Conservation (phyloP, 2,797 vertebrate genomes). For the Sebastes steindachneri region DNA sequence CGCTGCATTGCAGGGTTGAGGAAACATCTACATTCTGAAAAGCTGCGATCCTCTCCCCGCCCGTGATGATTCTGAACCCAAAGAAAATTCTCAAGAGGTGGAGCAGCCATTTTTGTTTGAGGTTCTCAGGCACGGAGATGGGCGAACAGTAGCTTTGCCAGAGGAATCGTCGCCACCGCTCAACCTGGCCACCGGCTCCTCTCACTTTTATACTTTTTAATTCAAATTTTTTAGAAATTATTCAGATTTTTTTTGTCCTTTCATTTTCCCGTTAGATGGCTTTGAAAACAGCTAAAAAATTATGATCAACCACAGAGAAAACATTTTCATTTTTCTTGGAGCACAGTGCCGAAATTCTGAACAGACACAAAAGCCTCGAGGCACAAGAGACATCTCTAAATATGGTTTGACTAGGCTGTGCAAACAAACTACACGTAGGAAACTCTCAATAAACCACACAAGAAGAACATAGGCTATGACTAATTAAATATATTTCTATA, state of each 20-base stretch:
- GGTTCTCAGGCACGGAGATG: neutral
- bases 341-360: constrained; percentile 62
- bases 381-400: constrained; percentile 77
- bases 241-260: constrained; percentile 44
- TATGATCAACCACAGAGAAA: constrained; percentile 56
- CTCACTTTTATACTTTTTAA: constrained; percentile 51
- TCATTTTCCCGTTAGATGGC: constrained; percentile 16
- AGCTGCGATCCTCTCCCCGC: constrained; percentile 8
- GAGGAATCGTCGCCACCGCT: neutral
- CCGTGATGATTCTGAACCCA: neutral
- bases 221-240: constrained; percentile 47
- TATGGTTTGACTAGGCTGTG: constrained; percentile 73
- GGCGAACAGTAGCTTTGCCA: neutral
- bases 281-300: constrained; percentile 42
- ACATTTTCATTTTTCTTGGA: constrained; percentile 50
- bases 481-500: constrained; percentile 81
- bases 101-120: constrained; percentile 45
- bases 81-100: constrained; percentile 8
- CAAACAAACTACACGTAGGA: constrained; percentile 78
- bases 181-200: constrained; percentile 21
- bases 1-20: constrained; percentile 24
- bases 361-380: constrained; percentile 71
- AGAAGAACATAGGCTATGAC: constrained; percentile 80
- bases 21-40: constrained; percentile 66
- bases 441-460: constrained; percentile 76